Conservation (phyloP, 2,797 vertebrate species). For the Masticophis lateralis region DNA sequence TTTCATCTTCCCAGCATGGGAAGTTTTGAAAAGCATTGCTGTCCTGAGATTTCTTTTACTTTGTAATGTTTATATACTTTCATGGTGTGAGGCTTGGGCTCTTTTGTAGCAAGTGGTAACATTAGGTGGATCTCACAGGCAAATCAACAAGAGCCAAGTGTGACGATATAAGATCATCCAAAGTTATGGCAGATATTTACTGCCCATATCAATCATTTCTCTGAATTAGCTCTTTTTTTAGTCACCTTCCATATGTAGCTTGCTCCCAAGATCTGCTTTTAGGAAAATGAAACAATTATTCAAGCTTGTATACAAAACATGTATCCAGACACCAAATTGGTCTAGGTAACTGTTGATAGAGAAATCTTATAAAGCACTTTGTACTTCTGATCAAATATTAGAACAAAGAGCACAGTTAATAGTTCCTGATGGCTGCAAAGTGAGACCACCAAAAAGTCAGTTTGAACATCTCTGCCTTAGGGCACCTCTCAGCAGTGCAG, state of each 20-base stretch:
- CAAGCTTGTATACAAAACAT: background rate
- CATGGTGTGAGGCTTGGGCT: conserved; percentile 16
- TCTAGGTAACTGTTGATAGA: background rate
- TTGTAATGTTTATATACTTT: background rate
- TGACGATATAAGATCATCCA: background rate
- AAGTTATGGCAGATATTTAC: background rate
- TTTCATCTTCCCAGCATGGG: conserved; percentile 35
- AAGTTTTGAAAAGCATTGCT: conserved; percentile 49
- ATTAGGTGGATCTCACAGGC: background rate
- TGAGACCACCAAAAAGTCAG: conserved; percentile 28
- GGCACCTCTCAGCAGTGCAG: conserved; percentile 37
- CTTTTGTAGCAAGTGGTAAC: conserved; percentile 36
- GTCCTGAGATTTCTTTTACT: conserved; percentile 29
- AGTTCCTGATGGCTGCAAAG: conserved; percentile 24
- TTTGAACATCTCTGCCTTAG: conserved; percentile 33
- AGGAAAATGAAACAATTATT: background rate
- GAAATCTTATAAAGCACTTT: background rate
- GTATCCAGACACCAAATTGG: background rate
- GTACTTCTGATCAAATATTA: background rate
- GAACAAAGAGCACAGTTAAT: conserved; percentile 25
- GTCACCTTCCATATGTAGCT: background rate
- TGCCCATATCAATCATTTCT: background rate
- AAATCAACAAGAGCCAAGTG: background rate
- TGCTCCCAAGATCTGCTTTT: background rate
- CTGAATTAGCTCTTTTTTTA: background rate